Conservation (phyloP, 1,140 invertebrate species). For the Drosophila nasuta region DNA sequence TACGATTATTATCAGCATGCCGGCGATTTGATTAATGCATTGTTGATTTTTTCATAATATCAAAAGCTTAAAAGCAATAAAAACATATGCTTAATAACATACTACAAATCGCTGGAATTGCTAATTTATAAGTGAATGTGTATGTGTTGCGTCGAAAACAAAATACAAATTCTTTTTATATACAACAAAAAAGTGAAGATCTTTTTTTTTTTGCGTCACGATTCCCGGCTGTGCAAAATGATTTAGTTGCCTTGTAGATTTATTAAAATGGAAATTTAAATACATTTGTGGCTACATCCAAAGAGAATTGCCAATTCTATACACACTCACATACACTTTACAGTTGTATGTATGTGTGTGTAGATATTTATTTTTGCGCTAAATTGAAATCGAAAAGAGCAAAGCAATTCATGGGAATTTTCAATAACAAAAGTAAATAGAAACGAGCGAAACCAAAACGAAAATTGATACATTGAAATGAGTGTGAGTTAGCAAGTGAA, state of each 20-base stretch:
- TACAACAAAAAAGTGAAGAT: background rate
- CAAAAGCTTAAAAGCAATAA: slow-evolving; percentile 6
- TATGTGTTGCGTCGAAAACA: background rate
- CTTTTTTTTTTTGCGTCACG: slow-evolving; percentile 20
- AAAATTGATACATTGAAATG: slow-evolving; percentile 64
- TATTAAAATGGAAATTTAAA: slow-evolving; percentile 33
- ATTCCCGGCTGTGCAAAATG: slow-evolving; percentile 13
- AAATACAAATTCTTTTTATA: slow-evolving; percentile 1
- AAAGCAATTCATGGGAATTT: slow-evolving; percentile 35
- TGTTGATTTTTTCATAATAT: background rate
- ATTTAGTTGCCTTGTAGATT: slow-evolving; percentile 31
- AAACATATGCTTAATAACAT: background rate
- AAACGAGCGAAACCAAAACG: slow-evolving; percentile 42
- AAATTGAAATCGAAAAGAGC: slow-evolving; percentile 49
- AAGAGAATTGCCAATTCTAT: slow-evolving; percentile 23
- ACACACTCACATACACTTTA: background rate
- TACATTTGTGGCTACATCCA: slow-evolving; percentile 11
- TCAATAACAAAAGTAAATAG: slow-evolving; percentile 61
- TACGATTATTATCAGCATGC: background rate
- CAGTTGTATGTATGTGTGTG: background rate
- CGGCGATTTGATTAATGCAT: background rate
- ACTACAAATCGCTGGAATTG: background rate
- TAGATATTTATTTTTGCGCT: slow-evolving; percentile 27
- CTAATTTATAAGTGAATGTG: background rate
- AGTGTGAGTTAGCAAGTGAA: slow-evolving; percentile 25